phyloP scores from a whole-genome alignment of 2,888 invertebrate species.

The Microchrysa polita region DNA sequence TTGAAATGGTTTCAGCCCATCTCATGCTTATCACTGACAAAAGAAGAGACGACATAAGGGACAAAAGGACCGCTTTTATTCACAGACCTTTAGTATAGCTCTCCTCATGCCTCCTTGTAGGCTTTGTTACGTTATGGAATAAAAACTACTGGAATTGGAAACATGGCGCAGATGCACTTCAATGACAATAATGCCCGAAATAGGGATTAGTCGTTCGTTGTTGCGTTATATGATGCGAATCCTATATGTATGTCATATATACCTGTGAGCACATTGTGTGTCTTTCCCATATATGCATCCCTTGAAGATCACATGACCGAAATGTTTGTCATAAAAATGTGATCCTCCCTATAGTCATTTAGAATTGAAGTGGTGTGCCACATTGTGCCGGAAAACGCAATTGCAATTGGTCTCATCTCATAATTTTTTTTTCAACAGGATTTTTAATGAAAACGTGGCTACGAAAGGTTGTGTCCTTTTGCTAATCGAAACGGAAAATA shows the following conservation, averaged over 20 bases:
- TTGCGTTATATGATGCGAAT: conserved; percentile 16
- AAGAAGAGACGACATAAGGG: conserved; percentile 20
- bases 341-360: conserved; percentile 3
- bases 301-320: background rate
- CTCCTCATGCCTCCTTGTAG: background rate
- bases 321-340: background rate
- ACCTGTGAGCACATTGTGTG: background rate
- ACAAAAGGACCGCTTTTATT: conserved; percentile 37
- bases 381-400: background rate
- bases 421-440: conserved; percentile 27
- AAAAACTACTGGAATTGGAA: conserved; percentile 26
- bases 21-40: conserved; percentile 38
- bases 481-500: conserved; percentile 42
- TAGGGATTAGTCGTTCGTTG: conserved; percentile 4
- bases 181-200: conserved; percentile 10
- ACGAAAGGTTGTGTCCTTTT: background rate
- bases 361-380: background rate
- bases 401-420: conserved; percentile 42
- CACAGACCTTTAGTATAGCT: background rate
- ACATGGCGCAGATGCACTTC: conserved; percentile 44
- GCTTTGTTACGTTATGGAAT: background rate
- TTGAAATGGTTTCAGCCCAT: conserved; percentile 41
- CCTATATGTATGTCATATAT: background rate
- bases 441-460: background rate
- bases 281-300: background rate